These are phyloP conservation scores for Trichomalopsis sarcophagae DNA, from an alignment of 1,140 invertebrate species.

Conservation along the genomic window DNA sequence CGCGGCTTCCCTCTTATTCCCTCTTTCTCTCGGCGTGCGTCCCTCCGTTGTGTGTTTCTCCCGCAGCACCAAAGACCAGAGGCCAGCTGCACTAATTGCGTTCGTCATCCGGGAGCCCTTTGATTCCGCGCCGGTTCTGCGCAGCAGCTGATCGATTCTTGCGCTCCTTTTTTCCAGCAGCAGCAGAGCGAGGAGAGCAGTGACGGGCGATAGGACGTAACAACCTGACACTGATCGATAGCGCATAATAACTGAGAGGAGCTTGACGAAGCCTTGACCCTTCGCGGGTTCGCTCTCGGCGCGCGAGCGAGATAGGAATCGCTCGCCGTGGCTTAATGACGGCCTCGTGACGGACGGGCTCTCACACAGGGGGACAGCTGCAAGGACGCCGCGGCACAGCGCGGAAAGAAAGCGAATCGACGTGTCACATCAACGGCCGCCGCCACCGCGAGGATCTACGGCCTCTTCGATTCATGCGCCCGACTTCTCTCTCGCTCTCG, in stretches of 20 bases:
- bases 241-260: constrained; percentile 44
- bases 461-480: constrained; percentile 5
- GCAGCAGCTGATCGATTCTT: neutral
- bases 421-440: constrained; percentile 27
- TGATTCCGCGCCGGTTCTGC: constrained; percentile 51
- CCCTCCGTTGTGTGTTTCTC: neutral
- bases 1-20: neutral
- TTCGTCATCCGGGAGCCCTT: constrained; percentile 54
- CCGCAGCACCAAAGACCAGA: constrained; percentile 34
- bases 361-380: neutral
- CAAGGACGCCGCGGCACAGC: neutral
- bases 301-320: constrained; percentile 49
- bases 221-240: constrained; percentile 53
- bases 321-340: constrained; percentile 57
- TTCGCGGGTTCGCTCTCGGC: constrained; percentile 32
- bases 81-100: constrained; percentile 55
- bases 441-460: constrained; percentile 23
- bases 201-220: constrained; percentile 49
- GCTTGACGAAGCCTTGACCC: constrained; percentile 46
- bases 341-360: constrained; percentile 33
- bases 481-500: neutral
- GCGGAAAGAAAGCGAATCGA: constrained; percentile 24
- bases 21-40: neutral
- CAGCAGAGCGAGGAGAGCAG: neutral
- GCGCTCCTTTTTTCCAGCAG: neutral